Evolutionary conservation across 1,140 invertebrate genomes (phyloP).

Genomic region (Sarcophaga peregrina): DNA sequence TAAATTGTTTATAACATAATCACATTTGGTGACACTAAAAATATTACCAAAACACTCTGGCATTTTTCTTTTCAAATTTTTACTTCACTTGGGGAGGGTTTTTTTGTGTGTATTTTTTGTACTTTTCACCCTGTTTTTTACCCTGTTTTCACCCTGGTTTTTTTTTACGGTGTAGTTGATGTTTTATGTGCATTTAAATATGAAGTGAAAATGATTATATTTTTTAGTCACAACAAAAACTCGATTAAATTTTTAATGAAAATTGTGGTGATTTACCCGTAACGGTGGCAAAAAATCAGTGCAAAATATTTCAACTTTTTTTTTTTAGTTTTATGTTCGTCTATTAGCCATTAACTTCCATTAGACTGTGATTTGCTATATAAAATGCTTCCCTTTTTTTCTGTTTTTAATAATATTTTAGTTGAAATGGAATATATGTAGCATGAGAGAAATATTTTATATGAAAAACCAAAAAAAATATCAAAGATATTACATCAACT

Average conservation of each 20-base stretch:
- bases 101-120: neutral
- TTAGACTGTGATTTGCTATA: neutral
- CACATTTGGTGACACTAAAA: neutral
- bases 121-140: no score
- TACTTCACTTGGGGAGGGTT: no score
- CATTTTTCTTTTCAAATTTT: no score
- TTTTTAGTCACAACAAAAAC: neutral
- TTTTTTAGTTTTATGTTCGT: neutral
- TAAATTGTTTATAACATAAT: slow-evolving; percentile 16
- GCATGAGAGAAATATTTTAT: no score
- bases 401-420: no score
- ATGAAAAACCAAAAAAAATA: no score
- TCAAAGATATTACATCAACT: no score
- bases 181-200: neutral
- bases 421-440: no score
- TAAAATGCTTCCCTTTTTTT: no score
- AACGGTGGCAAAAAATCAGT: neutral
- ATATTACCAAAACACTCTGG: neutral
- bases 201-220: neutral
- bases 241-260: slow-evolving; percentile 12
- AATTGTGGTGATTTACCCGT: neutral
- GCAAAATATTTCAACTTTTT: no score
- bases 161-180: no score
- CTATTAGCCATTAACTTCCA: slow-evolving; percentile 2
- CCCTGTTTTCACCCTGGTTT: no score